Evolutionary conservation across 2,797 vertebrate genomes (phyloP), one percentile per base, ranked within the genome.

Genomic region (Leptodactylus fallax): DNA sequence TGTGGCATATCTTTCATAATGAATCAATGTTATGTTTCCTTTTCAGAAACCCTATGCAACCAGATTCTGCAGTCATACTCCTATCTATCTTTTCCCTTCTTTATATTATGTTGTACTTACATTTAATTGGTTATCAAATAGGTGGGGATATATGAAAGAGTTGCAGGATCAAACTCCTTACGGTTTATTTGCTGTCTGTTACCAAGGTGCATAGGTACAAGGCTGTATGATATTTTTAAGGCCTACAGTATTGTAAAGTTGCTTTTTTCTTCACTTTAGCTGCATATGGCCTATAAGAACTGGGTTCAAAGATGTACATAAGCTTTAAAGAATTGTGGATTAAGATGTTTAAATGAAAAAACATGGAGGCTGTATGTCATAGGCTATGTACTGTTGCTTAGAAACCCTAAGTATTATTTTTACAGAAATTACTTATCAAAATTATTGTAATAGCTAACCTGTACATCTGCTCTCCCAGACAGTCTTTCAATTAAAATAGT

Each of bases 401-500:
- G 82, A 83, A 83, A 58, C 53, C 51, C 47, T 25, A 71, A 72
- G 65, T 9, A 36, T 47, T 58, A 45, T 6, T 58, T 74, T 84
- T 72, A 58, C 67, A 72, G 25, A 83, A 58, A 47, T 47, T 13
- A 53, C 23, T 71, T 84, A 36, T 53, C 25, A 21, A 72, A 56
- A 56, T 71, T 21, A 74, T 60, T 16, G 47, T 36, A 76, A 61
- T 13, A 49, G 55, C 83, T 85, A 85, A 85, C 83, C 71, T 85
- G 83, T 85, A 63, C 83, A 85, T 85, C 83, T 85, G 83, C 83
- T 85, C n/a, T 76, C 36, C 7, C 36, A 84, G 81, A 45, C 67
- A 61, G 71, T 58, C 55, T 85, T 76, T 85, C 83, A 85, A 85
- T 85, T 85, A 85, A 61, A 61, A 25, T 85, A 36, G 45, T 60